Evolutionary conservation across 2,888 invertebrate species (phyloP).

Genomic region (Onthophagus sagittarius): DNA sequence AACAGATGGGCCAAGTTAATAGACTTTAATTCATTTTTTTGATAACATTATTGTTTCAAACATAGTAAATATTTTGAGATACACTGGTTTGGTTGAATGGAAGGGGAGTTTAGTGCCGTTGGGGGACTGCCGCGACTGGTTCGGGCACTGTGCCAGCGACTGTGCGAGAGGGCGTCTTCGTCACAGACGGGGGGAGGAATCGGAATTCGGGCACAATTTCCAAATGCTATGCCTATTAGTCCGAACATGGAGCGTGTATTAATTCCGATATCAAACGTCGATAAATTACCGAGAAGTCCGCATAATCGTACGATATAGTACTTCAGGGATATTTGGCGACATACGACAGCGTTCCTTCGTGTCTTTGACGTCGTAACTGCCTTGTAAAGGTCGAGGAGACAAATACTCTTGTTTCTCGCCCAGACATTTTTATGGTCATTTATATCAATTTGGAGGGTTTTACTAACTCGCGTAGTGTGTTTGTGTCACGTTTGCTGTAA

Average conservation of each 20-base stretch:
- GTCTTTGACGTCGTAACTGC: neutral
- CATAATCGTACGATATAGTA: neutral
- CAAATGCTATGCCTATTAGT: constrained; percentile 17
- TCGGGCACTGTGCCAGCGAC: neutral
- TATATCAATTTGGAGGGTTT: neutral
- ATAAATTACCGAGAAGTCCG: constrained; percentile 8
- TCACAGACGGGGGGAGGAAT: neutral
- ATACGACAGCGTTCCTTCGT: neutral
- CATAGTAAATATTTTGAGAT: neutral
- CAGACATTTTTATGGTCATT: neutral
- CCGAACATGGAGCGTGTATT: constrained; percentile 9
- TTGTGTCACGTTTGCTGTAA: neutral
- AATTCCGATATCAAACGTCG: constrained; percentile 14
- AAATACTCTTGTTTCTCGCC: neutral
- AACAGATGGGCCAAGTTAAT: too few relatives aligned
- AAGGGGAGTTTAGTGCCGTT: neutral
- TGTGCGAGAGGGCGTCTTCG: neutral
- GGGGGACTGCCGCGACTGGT: neutral
- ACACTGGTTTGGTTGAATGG: neutral
- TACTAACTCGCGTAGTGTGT: neutral
- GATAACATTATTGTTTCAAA: neutral
- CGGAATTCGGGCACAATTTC: constrained; percentile 20
- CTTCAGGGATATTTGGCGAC: neutral
- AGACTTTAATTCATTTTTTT: too few relatives aligned
- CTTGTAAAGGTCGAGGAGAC: neutral